phyloP scores from a whole-genome alignment of 1,140 invertebrate species.

The Formica exsecta region DNA sequence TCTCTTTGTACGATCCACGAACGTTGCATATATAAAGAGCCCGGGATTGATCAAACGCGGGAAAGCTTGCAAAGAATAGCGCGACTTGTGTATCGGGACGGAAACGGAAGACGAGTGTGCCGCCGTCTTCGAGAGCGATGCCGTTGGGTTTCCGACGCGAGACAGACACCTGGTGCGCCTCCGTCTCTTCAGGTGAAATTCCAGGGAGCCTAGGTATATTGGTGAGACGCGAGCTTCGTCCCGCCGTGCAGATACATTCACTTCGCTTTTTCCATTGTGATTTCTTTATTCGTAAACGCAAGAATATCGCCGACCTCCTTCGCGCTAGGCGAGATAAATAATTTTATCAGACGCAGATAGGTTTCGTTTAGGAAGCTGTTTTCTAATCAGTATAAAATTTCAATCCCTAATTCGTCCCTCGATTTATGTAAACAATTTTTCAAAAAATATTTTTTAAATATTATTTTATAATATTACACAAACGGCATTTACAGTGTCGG shows the following conservation, averaged over 20 bases:
- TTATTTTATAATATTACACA: no score
- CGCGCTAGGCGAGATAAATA: not conserved
- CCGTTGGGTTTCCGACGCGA: constrained; percentile 37
- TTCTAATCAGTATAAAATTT: constrained; percentile 33
- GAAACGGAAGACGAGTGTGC: constrained; percentile 46
- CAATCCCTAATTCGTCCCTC: not conserved
- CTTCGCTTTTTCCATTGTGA: constrained; percentile 3
- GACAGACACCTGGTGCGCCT: constrained; percentile 51
- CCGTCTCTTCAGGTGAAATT: constrained; percentile 4
- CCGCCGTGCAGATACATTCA: not conserved
- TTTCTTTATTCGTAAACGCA: not conserved
- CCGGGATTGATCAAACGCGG: constrained; percentile 68
- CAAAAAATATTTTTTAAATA: no score
- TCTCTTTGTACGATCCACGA: constrained; percentile 35
- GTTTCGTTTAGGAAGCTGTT: not conserved
- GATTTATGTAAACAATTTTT: constrained; percentile 10
- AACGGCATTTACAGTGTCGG: not conserved
- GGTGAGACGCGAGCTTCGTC: constrained; percentile 7
- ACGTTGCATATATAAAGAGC: constrained; percentile 30
- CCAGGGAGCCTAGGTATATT: not conserved
- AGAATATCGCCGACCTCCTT: not conserved
- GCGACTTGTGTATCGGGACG: constrained; percentile 38
- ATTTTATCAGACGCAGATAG: not conserved
- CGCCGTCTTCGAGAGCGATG: constrained; percentile 57
- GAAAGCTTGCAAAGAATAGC: constrained; percentile 22